phyloP scores from a whole-genome alignment of 2,888 invertebrate species.

The Melanostoma scalare region DNA sequence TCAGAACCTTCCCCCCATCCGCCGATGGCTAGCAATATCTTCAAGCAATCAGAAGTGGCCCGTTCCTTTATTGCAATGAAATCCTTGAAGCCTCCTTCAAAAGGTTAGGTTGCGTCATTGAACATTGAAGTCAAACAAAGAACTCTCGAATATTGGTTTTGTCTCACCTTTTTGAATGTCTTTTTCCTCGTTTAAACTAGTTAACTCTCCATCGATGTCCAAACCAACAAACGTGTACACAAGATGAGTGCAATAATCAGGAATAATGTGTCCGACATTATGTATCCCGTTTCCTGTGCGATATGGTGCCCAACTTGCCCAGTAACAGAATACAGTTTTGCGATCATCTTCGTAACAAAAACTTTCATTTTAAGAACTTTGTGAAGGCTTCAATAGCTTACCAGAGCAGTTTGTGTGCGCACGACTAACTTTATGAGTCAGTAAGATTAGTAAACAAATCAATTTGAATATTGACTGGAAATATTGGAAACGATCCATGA shows the following conservation, averaged over 20 bases:
- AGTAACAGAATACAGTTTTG: slow-evolving; percentile 82
- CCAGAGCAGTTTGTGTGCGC: background rate
- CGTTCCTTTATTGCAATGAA: slow-evolving; percentile 81
- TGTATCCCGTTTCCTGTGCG: slow-evolving; percentile 81
- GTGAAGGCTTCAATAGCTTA: background rate
- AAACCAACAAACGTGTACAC: slow-evolving; percentile 84
- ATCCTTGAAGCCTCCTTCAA: slow-evolving; percentile 77
- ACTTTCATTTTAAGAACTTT: background rate
- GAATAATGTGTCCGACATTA: slow-evolving; percentile 82
- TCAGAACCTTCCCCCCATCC: slow-evolving; percentile 83
- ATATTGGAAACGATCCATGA: no score
- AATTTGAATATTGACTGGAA: no score
- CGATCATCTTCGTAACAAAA: slow-evolving; percentile 26
- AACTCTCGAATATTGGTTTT: no score
- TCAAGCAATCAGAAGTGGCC: slow-evolving; percentile 79
- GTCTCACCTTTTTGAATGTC: slow-evolving; percentile 76
- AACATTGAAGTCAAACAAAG: no score
- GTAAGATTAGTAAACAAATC: no score
- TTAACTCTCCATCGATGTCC: slow-evolving; percentile 80
- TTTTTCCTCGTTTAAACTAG: slow-evolving; percentile 80
- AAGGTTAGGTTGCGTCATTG: background rate
- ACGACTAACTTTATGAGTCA: background rate
- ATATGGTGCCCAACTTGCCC: slow-evolving; percentile 83
- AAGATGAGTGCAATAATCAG: slow-evolving; percentile 83
- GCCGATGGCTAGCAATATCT: slow-evolving; percentile 82